phyloP scores from a whole-genome alignment of 2,888 invertebrate species.

The Microchrysa polita region DNA sequence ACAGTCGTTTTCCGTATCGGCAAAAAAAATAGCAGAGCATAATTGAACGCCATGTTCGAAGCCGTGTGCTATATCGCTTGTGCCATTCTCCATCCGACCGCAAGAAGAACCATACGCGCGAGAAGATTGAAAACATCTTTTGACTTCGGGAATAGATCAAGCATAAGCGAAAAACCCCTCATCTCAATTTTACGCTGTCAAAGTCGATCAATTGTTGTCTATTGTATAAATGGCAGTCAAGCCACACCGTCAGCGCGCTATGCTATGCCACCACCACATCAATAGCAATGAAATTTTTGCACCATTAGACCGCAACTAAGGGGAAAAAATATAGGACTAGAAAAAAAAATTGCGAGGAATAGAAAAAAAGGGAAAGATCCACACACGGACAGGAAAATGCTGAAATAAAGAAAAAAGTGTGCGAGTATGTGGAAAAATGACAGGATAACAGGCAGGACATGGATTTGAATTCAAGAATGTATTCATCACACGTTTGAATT shows the following conservation, averaged over 20 bases:
- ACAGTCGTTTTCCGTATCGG: neutral
- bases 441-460: neutral
- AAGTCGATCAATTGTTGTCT: constrained; percentile 27
- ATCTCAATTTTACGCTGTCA: constrained; percentile 37
- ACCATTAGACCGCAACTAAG: constrained; percentile 25
- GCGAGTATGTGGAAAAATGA: constrained; percentile 3
- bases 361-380: neutral
- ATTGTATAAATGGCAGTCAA: neutral
- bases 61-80: too few species aligned
- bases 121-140: constrained; percentile 18
- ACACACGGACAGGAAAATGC: neutral
- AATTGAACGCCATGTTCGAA: neutral
- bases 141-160: constrained; percentile 34
- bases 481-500: constrained; percentile 32
- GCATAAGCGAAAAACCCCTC: constrained; percentile 22
- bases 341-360: neutral
- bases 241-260: too few species aligned
- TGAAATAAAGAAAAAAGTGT: neutral
- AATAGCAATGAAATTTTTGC: constrained; percentile 27
- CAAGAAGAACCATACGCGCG: neutral
- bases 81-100: neutral
- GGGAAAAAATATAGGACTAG: neutral
- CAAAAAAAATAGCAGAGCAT: neutral
- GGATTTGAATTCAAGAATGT: neutral
- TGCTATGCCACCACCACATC: too few species aligned